Percentiles rank a stretch among this genome's conserved stretches.
These are phyloP conservation scores for Pararge aegeria DNA, from an alignment of 1,140 invertebrate species.

Conservation along the genomic window DNA sequence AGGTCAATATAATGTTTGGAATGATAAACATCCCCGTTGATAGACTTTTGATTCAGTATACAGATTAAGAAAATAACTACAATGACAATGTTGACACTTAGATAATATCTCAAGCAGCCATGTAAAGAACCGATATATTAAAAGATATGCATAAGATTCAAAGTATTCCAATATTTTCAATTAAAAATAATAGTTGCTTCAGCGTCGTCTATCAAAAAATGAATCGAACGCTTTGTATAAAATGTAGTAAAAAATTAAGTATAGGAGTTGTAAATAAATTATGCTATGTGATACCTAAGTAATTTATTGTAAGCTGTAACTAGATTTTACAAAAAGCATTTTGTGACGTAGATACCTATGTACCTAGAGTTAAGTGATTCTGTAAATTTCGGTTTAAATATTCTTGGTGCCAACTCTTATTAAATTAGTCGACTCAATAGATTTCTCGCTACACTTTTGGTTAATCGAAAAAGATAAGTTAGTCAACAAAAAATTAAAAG, in stretches of 20 bases:
- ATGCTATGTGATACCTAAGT: conserved; percentile 60
- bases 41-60: too few species aligned
- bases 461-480: background rate
- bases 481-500: background rate
- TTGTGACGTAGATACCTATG: background rate
- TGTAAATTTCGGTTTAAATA: conserved; percentile 46
- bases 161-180: too few species aligned
- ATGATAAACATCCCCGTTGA: too few species aligned
- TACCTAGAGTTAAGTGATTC: conserved; percentile 21
- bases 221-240: conserved; percentile 40
- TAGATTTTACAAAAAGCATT: conserved; percentile 27
- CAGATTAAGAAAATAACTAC: too few species aligned
- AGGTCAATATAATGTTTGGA: too few species aligned
- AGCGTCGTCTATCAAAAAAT: conserved; percentile 7
- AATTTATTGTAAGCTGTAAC: conserved; percentile 52
- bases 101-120: too few species aligned
- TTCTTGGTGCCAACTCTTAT: conserved; percentile 47
- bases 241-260: conserved; percentile 32
- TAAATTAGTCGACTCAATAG: conserved; percentile 3
- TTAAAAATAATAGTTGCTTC: too few species aligned
- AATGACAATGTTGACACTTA: too few species aligned
- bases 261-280: conserved; percentile 56
- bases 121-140: too few species aligned
- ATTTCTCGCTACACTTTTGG: background rate
- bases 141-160: too few species aligned